These are phyloP conservation scores for Drosophila mayri DNA, from an alignment of 1,140 invertebrate species.

Conservation along the genomic window DNA sequence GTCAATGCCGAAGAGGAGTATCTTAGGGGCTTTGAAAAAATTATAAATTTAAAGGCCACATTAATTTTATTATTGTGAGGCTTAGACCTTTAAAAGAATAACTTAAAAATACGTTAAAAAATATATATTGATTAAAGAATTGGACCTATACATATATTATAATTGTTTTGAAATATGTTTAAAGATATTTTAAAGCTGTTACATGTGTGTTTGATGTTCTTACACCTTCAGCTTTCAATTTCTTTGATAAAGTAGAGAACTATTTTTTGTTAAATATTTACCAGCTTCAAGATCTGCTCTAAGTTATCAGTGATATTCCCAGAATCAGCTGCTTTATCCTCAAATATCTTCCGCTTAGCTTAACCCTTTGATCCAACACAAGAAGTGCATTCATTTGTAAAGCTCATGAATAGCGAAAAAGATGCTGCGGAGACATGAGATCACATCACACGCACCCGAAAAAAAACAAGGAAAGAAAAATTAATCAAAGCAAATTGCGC, in stretches of 20 bases:
- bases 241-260: neutral
- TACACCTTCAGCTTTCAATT: neutral
- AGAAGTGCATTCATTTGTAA: constrained; percentile 56
- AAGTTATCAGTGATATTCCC: neutral
- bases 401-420: constrained; percentile 59
- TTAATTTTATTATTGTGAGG: no score
- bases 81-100: neutral
- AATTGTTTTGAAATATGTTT: no score
- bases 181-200: no score
- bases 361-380: constrained; percentile 40
- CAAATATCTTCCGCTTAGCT: constrained; percentile 34
- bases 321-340: constrained; percentile 4
- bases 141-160: neutral
- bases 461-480: constrained; percentile 38
- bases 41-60: neutral
- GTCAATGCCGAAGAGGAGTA: constrained; percentile 24
- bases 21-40: constrained; percentile 3
- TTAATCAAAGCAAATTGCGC: constrained; percentile 81
- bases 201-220: no score
- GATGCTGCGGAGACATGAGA: constrained; percentile 44
- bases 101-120: neutral
- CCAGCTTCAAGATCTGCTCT: neutral
- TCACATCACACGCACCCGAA: constrained; percentile 49
- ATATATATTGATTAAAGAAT: neutral
- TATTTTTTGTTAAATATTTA: neutral